A percentile compares a stretch with the other conserved stretches of the same genome.
These are phyloP conservation scores for Crossaster papposus DNA, from an alignment of 53 echinoderm and acorn worm genomes.

Conservation along the genomic window DNA sequence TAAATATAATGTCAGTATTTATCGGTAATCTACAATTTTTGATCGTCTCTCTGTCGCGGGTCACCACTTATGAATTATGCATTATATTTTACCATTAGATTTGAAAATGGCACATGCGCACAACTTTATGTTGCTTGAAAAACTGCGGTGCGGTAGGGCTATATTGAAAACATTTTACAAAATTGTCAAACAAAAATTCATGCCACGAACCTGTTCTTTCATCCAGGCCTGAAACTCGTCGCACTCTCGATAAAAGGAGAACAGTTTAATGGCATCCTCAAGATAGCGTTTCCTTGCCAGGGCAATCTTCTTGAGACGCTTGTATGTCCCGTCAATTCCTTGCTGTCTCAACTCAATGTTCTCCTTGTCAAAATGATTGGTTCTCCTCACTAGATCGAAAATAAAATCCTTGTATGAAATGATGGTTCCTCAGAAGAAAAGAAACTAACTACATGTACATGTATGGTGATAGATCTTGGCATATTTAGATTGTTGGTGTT, in stretches of 20 bases:
- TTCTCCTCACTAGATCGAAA: conserved; percentile 62
- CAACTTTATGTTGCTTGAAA: no score
- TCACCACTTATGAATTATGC: no score
- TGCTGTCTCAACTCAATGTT: conserved; percentile 87
- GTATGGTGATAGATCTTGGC: no score
- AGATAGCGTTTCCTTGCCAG: conserved; percentile 80
- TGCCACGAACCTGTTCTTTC: conserved; percentile 74
- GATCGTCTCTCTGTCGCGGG: no score
- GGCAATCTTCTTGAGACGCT: conserved; percentile 81
- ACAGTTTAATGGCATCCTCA: conserved; percentile 91
- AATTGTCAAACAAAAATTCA: neutral
- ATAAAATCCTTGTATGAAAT: neutral
- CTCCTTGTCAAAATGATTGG: conserved; percentile 88
- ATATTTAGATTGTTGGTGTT: no score
- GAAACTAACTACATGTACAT: no score
- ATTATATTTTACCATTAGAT: no score
- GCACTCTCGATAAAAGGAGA: conserved; percentile 95
- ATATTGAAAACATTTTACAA: neutral
- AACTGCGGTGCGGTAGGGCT: no score
- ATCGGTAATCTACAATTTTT: no score
- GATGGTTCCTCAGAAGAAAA: no score
- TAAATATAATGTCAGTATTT: no score
- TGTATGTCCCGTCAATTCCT: conserved; percentile 85
- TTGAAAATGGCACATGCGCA: no score
- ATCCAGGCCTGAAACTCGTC: conserved; percentile 98